Base-by-base conservation (phyloP, 2,113 vertebrate species). In the Crotalus viridis region DNA sequence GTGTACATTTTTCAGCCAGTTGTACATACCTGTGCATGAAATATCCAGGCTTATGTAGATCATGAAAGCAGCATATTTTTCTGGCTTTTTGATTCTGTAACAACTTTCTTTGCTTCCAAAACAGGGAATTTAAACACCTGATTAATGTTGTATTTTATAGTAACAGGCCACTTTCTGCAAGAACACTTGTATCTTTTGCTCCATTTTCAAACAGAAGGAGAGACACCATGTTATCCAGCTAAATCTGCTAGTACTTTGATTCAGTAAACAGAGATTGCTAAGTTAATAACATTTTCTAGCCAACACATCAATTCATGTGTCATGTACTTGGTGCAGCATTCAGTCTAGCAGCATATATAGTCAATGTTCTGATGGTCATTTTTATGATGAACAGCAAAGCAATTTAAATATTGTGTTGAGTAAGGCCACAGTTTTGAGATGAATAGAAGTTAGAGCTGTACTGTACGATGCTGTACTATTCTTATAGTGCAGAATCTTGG, bases 351-450 rank as follows among this genome's bases (percentile, higher is more conserved):
- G 52, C 48, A 91, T 95, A 5, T 96, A 89, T 94, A 94, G 90
- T 93, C 94, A 97, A 94, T 96, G 87, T 94, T 96, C 90, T 91
- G 88, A 94, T 24, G 81, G 89, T 96, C 93, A 94, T 96, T 96
- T 94, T 94, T 96, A 92, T 97, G 92, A 96, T 28, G 91, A 88
- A 93, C 57, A 96, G 96, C 95, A 93, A 93, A 96, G 92, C 89
- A 91, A 95, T 87, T 52, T 90, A 74, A 74, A 69, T 81, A 33
- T n/a, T 54, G 46, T 22, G 3, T n/a, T 87, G 90, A 81, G 51
- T 24, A 19, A 19, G 5, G 21, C 21, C 43, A 55, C 19, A 52
- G 89, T 61, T 94, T 94, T 85, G 43, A 95, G 85, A 74, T 39
- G 69, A n/a, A 74, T 39, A 74, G 69, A 39, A 19, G 6, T 74